A percentile compares a stretch with the other conserved stretches of the same genome.
These are phyloP conservation scores for Bothrops jararaca DNA, from an alignment of 2,113 vertebrate genomes.

Conservation along the genomic window DNA sequence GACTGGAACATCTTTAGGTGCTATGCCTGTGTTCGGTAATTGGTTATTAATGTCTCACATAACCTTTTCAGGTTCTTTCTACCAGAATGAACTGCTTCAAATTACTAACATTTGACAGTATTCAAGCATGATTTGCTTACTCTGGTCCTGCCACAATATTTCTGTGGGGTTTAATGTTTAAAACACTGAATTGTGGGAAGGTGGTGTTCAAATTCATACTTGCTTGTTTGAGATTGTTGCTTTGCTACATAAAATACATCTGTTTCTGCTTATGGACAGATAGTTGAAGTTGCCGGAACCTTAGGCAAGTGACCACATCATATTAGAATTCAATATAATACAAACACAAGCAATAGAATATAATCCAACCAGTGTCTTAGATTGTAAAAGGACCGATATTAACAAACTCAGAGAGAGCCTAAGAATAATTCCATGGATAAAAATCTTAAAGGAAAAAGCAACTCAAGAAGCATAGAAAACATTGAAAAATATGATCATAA, in stretches of 20 bases:
- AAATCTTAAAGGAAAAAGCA: too few species aligned
- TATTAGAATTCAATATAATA: too few species aligned
- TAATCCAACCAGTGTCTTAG: too few species aligned
- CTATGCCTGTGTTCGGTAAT: not conserved
- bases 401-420: too few species aligned
- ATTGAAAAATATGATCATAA: too few species aligned
- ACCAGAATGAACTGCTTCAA: not conserved
- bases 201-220: not conserved
- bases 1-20: not conserved
- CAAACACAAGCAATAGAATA: too few species aligned
- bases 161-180: not conserved
- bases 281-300: not conserved
- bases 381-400: too few species aligned
- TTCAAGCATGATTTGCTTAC: not conserved
- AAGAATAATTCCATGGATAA: too few species aligned
- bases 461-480: too few species aligned
- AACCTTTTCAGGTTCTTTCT: not conserved
- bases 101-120: not conserved
- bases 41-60: not conserved
- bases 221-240: not conserved
- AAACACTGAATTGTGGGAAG: not conserved
- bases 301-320: too few species aligned
- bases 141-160: not conserved
- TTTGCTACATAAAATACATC: not conserved
- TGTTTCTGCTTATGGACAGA: not conserved